These are phyloP conservation scores for Leptinotarsa haldemani DNA, from an alignment of 2,888 invertebrate genomes.

Conservation along the genomic window DNA sequence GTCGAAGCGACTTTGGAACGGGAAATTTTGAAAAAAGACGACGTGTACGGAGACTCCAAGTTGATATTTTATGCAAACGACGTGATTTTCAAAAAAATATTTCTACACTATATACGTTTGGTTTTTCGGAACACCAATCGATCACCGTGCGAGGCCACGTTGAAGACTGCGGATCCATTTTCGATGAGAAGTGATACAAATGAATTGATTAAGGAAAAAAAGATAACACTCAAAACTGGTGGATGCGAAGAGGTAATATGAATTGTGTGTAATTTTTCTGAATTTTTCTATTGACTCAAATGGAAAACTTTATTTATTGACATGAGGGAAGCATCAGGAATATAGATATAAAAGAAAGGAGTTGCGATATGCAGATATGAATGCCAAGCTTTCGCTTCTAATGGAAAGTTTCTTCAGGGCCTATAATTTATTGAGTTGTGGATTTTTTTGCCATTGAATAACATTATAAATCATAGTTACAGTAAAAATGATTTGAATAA, in stretches of 20 bases:
- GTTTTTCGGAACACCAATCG: conserved; percentile 48
- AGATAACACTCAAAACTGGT: conserved; percentile 27
- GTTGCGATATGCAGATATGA: no score
- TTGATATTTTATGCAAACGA: conserved; percentile 52
- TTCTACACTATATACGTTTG: conserved; percentile 34
- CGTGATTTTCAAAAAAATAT: conserved; percentile 42
- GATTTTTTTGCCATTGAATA: no score
- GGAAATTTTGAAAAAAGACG: conserved; percentile 46
- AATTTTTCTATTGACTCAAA: no score
- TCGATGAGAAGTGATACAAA: conserved; percentile 18
- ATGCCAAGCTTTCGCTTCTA: no score
- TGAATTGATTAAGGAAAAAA: not conserved
- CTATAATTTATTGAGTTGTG: no score
- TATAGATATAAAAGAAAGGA: no score
- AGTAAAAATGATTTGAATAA: no score
- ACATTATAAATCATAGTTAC: no score
- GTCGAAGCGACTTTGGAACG: conserved; percentile 46
- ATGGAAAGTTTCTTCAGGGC: no score
- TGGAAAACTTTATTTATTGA: no score
- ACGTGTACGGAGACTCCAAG: conserved; percentile 41
- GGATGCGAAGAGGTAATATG: conserved; percentile 35
- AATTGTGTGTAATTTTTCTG: not conserved
- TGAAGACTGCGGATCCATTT: conserved; percentile 26
- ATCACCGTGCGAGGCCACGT: conserved; percentile 35
- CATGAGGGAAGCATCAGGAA: no score